Evolutionary conservation across 2,888 invertebrate genomes (phyloP).

Genomic region (Fragum whitleyi): DNA sequence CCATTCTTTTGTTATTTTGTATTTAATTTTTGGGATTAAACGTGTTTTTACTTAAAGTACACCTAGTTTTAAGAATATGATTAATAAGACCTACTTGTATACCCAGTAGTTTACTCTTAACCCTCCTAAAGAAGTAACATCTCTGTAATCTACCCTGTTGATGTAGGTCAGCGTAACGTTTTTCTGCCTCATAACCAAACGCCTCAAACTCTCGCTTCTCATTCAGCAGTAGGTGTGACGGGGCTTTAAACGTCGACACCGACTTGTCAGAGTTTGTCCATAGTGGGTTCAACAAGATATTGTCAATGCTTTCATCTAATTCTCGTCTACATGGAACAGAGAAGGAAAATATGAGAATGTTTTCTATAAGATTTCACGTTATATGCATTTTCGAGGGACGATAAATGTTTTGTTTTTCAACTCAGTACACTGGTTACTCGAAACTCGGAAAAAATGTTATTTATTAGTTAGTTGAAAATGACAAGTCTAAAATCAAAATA

Average conservation of each 20-base stretch:
- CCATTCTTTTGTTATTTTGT: too few relatives aligned
- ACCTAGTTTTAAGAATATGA: too few relatives aligned
- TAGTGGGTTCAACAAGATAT: slow-evolving; percentile 49
- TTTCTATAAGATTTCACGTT: too few relatives aligned
- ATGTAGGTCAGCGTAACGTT: slow-evolving; percentile 53
- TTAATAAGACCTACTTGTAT: slow-evolving; percentile 51
- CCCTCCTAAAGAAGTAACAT: slow-evolving; percentile 58
- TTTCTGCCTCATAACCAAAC: slow-evolving; percentile 62
- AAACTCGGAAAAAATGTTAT: too few relatives aligned
- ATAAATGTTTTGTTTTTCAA: too few relatives aligned
- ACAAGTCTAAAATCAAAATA: too few relatives aligned
- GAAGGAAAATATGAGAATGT: too few relatives aligned
- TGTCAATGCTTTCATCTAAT: slow-evolving; percentile 57
- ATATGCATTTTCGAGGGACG: too few relatives aligned
- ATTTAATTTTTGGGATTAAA: too few relatives aligned
- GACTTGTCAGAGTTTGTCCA: slow-evolving; percentile 52
- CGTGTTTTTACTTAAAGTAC: too few relatives aligned
- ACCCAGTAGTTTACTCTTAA: slow-evolving; percentile 45
- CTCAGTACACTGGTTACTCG: too few relatives aligned
- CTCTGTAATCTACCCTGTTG: slow-evolving; percentile 59
- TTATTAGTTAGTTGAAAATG: too few relatives aligned
- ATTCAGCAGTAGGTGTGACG: slow-evolving; percentile 57
- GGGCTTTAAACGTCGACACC: slow-evolving; percentile 52
- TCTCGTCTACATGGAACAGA: slow-evolving; percentile 38
- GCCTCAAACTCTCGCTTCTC: slow-evolving; percentile 65